Conservation (phyloP, 1,140 invertebrate species). For the Drosophila suzukii region DNA sequence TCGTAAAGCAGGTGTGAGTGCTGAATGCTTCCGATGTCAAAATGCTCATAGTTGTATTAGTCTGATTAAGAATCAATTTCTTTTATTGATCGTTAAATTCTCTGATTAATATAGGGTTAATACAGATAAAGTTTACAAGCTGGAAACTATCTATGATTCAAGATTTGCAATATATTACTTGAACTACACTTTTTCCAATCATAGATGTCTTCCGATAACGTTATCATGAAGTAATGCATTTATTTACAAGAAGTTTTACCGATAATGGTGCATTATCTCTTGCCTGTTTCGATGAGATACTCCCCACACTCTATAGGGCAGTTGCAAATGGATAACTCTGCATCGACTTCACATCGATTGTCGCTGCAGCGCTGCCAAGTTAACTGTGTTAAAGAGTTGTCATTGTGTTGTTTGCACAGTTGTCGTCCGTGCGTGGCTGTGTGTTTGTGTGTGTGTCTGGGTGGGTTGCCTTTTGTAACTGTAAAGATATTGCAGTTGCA, state of each 20-base stretch:
- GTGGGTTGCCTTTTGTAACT: conserved; percentile 40
- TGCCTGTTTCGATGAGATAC: neutral
- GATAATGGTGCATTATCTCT: neutral
- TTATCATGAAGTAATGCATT: neutral
- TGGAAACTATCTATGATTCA: too few species aligned
- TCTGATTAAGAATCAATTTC: too few species aligned
- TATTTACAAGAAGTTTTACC: neutral
- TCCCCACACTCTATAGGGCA: conserved; percentile 17
- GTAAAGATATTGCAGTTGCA: conserved; percentile 78
- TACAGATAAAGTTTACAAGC: too few species aligned
- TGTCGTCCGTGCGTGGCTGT: conserved; percentile 62
- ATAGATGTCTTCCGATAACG: too few species aligned
- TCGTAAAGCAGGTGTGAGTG: conserved; percentile 11
- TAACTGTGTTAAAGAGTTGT: conserved; percentile 81
- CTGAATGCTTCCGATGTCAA: neutral
- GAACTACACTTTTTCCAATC: too few species aligned
- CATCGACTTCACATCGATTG: conserved; percentile 47
- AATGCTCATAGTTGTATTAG: too few species aligned
- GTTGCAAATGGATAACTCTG: conserved; percentile 34
- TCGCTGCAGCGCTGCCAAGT: conserved; percentile 54
- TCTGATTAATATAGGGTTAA: too few species aligned
- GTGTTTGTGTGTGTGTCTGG: neutral
- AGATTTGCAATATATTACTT: neutral
- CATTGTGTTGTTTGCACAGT: conserved; percentile 78
- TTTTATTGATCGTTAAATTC: too few species aligned